Conservation (phyloP, 2,888 invertebrate genomes). For the Drosophila mimica region DNA sequence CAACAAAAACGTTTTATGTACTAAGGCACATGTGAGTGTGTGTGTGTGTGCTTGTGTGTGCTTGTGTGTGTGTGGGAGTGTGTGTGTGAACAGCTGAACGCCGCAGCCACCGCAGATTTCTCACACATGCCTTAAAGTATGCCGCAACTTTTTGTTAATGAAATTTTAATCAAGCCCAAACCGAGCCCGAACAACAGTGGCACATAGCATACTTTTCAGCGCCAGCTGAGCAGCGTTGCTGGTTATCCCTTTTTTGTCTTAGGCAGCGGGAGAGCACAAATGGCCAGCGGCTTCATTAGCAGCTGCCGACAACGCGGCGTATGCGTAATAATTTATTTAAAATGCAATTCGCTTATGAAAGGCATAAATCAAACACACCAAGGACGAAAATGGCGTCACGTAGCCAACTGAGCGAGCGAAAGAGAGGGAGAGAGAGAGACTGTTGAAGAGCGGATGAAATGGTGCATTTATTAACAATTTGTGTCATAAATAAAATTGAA, state of each 20-base stretch:
- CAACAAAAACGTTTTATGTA: slow-evolving; percentile 70
- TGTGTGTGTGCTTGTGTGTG: slow-evolving; percentile 11
- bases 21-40: slow-evolving; percentile 31
- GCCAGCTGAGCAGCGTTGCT: slow-evolving; percentile 29
- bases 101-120: slow-evolving; percentile 66
- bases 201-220: slow-evolving; percentile 36
- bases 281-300: slow-evolving; percentile 75
- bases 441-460: not conserved
- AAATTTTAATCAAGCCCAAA: slow-evolving; percentile 76
- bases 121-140: slow-evolving; percentile 72
- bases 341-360: slow-evolving; percentile 74
- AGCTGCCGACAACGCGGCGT: slow-evolving; percentile 55
- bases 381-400: slow-evolving; percentile 39
- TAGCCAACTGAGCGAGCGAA: slow-evolving; percentile 16
- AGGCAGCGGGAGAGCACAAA: slow-evolving; percentile 38
- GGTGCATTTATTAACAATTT: slow-evolving; percentile 78
- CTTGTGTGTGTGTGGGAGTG: slow-evolving; percentile 10
- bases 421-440: not conserved
- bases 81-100: slow-evolving; percentile 34
- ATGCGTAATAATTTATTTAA: slow-evolving; percentile 76
- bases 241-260: slow-evolving; percentile 12
- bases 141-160: slow-evolving; percentile 77
- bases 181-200: slow-evolving; percentile 27
- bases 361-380: slow-evolving; percentile 67
- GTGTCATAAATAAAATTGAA: slow-evolving; percentile 75